These are phyloP conservation scores for Eupithecia subumbrata DNA, from an alignment of 2,888 invertebrate species.

Conservation along the genomic window DNA sequence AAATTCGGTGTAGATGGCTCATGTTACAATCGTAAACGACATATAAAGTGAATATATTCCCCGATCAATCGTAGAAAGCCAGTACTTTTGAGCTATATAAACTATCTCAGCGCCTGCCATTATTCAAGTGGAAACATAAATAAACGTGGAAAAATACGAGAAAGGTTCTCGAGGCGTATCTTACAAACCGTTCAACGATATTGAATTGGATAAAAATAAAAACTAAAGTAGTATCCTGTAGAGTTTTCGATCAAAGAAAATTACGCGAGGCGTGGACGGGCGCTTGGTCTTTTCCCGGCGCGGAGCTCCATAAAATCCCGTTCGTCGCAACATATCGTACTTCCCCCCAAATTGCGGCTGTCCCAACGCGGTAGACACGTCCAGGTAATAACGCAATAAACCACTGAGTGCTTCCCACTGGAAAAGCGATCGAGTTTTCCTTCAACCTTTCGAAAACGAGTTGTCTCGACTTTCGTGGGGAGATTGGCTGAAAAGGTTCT, in stretches of 20 bases:
- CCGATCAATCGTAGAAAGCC: slow-evolving; percentile 38
- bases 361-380: slow-evolving; percentile 80
- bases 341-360: slow-evolving; percentile 80
- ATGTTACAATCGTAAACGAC: slow-evolving; percentile 65
- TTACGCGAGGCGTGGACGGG: slow-evolving; percentile 68
- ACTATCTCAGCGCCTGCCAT: slow-evolving; percentile 46
- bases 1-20: slow-evolving; percentile 64
- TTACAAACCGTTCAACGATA: slow-evolving; percentile 66
- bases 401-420: slow-evolving; percentile 82
- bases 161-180: slow-evolving; percentile 54
- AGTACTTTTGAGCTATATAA: slow-evolving; percentile 42
- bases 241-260: slow-evolving; percentile 81
- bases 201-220: slow-evolving; percentile 78
- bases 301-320: slow-evolving; percentile 78
- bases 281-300: slow-evolving; percentile 69
- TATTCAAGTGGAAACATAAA: slow-evolving; percentile 47
- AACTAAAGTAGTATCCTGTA: slow-evolving; percentile 67
- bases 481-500: slow-evolving; percentile 62
- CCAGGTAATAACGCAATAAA: slow-evolving; percentile 85
- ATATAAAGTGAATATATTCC: slow-evolving; percentile 57
- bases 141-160: slow-evolving; percentile 47
- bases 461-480: slow-evolving; percentile 69
- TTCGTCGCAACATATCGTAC: slow-evolving; percentile 80
- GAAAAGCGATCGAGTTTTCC: slow-evolving; percentile 83
- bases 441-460: slow-evolving; percentile 80